phyloP scores from a whole-genome alignment of 2,797 vertebrate species.

The Botia almorhae region DNA sequence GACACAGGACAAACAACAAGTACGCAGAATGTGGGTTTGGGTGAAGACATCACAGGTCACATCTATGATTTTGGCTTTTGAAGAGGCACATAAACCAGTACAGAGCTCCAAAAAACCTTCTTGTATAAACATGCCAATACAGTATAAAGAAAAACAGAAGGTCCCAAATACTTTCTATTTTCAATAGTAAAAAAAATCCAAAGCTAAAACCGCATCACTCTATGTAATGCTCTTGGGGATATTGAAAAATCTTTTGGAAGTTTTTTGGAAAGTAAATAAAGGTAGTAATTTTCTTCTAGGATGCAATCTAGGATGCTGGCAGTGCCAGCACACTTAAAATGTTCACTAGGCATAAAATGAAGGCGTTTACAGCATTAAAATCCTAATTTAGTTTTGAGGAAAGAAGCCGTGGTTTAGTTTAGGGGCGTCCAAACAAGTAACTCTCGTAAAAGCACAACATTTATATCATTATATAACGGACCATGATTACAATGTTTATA shows the following conservation, averaged over 20 bases:
- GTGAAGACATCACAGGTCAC: conserved; percentile 14
- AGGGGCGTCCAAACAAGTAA: neutral
- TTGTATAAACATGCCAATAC: neutral
- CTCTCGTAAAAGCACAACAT: neutral
- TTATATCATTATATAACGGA: conserved; percentile 15
- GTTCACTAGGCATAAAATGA: conserved; percentile 1
- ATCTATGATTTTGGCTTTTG: conserved; percentile 30
- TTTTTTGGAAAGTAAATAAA: conserved; percentile 16
- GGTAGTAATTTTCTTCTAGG: neutral
- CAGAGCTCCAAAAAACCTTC: conserved; percentile 3
- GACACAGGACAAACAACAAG: conserved; percentile 19
- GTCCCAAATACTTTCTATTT: neutral
- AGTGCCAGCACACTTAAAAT: neutral
- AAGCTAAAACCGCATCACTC: neutral
- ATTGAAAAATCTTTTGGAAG: neutral
- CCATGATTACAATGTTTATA: conserved; percentile 7
- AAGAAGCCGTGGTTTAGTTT: conserved; percentile 4
- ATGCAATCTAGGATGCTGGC: neutral
- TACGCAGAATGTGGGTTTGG: conserved; percentile 9
- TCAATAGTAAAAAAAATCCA: neutral
- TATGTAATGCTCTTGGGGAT: neutral
- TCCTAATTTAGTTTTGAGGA: neutral
- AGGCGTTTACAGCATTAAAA: conserved; percentile 3
- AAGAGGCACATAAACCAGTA: conserved; percentile 5
- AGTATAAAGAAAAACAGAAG: neutral